A percentile compares a stretch with the other conserved stretches of the same genome.
These are phyloP conservation scores for Andrena dorsata DNA, from an alignment of 2,888 invertebrate genomes.

Conservation along the genomic window DNA sequence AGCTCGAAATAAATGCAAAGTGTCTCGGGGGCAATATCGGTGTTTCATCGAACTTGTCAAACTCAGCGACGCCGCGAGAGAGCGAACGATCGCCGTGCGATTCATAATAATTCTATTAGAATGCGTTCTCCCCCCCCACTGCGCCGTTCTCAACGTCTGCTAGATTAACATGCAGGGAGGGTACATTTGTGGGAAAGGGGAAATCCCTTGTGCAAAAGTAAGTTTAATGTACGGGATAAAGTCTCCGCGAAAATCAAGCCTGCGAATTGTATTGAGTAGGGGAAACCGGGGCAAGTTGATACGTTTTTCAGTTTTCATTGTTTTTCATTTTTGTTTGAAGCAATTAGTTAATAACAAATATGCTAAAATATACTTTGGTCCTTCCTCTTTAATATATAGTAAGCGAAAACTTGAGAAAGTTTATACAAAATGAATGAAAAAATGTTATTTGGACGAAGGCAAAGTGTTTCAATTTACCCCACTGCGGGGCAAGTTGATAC, in stretches of 20 bases:
- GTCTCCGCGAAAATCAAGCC: neutral
- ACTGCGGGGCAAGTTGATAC: no score
- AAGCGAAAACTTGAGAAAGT: no score
- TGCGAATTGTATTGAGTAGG: neutral
- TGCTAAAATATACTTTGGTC: no score
- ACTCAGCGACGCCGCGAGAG: conserved; percentile 9
- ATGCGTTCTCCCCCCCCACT: conserved; percentile 11
- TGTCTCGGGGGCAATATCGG: conserved; percentile 17
- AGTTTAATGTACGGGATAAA: neutral
- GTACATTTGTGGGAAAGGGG: neutral
- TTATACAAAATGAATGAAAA: no score
- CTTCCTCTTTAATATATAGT: no score
- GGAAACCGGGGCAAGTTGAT: no score
- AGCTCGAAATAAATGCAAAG: conserved; percentile 21
- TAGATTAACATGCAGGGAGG: neutral
- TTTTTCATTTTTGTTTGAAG: no score
- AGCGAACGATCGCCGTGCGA: conserved; percentile 21
- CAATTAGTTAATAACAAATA: no score
- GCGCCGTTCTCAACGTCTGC: neutral
- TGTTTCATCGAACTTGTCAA: conserved; percentile 33
- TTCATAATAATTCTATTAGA: conserved; percentile 63
- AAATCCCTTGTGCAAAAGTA: neutral
- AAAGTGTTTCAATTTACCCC: no score
- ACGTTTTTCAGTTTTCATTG: no score
- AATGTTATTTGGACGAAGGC: no score